Evolutionary conservation across 2,113 vertebrate species (phyloP), one percentile per base, ranked within the genome.

Genomic region (Eulacestoma nigropectus): DNA sequence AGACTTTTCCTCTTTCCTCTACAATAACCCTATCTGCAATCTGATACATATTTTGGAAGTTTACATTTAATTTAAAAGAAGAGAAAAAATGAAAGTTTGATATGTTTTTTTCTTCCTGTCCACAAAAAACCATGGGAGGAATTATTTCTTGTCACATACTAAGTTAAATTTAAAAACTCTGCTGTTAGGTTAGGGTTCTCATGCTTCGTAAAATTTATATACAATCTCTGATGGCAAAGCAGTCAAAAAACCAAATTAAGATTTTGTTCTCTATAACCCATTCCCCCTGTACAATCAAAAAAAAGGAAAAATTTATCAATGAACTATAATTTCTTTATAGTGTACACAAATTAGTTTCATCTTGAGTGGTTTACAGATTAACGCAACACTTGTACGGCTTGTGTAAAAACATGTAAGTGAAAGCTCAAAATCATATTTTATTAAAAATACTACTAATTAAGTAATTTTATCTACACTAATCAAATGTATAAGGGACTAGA

Each of bases 61-160:
- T 59, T 23, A 74, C 9, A 35, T 13, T 67, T 63, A 23, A 65
- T 25, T 62, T 60, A 3, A 9, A 57, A 50, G 37, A 9, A 69
- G 4, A 10, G 2, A 5, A 17, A 37, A 62, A 74, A 6, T 4
- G 4, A 14, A 42, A 26, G 8, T 25, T 75, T 64, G 13, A 49
- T 16, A 39, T 6, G 11, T 2, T 5, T 57, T 41, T 32, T 16
- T 9, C 3, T 3, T 26, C 5, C 4, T 5, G 33, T 2, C 2
- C 44, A 16, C 2, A 26, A 10, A 77, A 94, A 79, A 55, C 4
- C n/a, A 10, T 5, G 14, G 4, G 14, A 77, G 2, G 25, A 89
- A 91, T 68, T 84, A 52, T 39, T 91, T 89, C 30, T 64, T 75
- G 22, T 56, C 77, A 55, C 9, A 33, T 18, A 70, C 5, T 26